Percentiles rank a stretch among this genome's conserved stretches.
phyloP scores from a whole-genome alignment of 2,113 vertebrate genomes.

The Albula goreensis region DNA sequence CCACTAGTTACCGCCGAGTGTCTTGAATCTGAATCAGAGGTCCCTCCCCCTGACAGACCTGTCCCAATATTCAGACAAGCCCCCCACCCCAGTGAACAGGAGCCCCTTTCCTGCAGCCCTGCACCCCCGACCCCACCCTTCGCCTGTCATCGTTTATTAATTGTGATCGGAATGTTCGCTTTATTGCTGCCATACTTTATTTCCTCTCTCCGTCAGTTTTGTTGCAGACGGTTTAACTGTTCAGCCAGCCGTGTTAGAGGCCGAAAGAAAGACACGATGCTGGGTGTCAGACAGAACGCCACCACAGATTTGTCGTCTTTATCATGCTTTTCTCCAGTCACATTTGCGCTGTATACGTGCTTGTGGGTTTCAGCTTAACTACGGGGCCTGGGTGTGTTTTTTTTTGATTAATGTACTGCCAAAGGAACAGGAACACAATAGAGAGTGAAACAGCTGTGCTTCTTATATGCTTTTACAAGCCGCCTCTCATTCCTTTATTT shows the following conservation, averaged over 20 bases:
- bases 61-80: conserved; percentile 47
- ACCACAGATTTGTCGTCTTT: background rate
- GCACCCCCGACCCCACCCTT: background rate
- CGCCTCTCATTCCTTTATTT: background rate
- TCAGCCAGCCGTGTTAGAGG: background rate
- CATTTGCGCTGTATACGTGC: background rate
- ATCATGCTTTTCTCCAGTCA: background rate
- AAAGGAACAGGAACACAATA: background rate
- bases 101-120: background rate
- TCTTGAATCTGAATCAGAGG: conserved; percentile 52
- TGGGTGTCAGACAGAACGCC: too few species aligned
- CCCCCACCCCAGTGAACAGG: conserved; percentile 20
- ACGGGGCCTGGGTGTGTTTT: too few species aligned
- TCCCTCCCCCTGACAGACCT: conserved; percentile 51
- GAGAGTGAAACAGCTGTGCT: background rate
- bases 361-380: background rate
- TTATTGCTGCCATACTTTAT: background rate
- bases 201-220: background rate
- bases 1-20: conserved; percentile 53
- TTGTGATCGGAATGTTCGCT: background rate
- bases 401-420: background rate
- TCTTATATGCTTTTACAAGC: background rate
- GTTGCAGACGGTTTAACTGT: background rate
- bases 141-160: background rate
- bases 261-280: background rate